phyloP scores from a whole-genome alignment of 2,888 invertebrate species.

The Ophioninae sp. region DNA sequence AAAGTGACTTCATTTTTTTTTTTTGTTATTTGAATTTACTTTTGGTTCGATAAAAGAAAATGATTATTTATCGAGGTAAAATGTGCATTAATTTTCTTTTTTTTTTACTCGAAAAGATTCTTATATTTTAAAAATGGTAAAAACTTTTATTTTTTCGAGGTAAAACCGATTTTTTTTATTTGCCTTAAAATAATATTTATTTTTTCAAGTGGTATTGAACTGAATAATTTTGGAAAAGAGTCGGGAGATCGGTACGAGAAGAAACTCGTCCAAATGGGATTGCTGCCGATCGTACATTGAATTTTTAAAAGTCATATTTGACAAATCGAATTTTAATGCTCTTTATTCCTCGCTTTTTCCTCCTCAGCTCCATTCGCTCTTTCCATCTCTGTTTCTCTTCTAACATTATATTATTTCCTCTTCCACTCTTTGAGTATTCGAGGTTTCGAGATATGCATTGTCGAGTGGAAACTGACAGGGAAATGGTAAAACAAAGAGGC shows the following conservation, averaged over 20 bases:
- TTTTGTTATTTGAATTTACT: no score
- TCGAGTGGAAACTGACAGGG: conserved; percentile 14
- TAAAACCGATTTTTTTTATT: no score
- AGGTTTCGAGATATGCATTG: conserved; percentile 30
- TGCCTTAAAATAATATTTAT: not conserved
- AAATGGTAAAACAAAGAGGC: conserved; percentile 22
- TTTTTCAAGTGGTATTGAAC: not conserved
- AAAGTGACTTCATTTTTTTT: no score
- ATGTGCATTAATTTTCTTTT: no score
- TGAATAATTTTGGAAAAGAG: not conserved
- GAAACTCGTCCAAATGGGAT: conserved; percentile 53
- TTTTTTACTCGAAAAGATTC: no score
- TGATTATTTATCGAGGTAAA: no score
- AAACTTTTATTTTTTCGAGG: no score
- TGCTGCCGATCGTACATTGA: conserved; percentile 53
- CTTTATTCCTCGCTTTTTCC: not conserved
- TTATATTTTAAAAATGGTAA: no score
- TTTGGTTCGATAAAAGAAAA: no score
- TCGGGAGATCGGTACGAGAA: conserved; percentile 48
- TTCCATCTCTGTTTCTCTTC: conserved; percentile 22
- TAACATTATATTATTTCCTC: conserved; percentile 26
- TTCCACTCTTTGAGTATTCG: not conserved
- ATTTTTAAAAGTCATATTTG: conserved; percentile 5
- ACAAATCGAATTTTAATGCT: conserved; percentile 32
- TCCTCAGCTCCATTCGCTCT: not conserved